A percentile compares a stretch with the other conserved stretches of the same genome.
Conservation (phyloP, 2,888 invertebrate species). For the Parochlus steinenii region DNA sequence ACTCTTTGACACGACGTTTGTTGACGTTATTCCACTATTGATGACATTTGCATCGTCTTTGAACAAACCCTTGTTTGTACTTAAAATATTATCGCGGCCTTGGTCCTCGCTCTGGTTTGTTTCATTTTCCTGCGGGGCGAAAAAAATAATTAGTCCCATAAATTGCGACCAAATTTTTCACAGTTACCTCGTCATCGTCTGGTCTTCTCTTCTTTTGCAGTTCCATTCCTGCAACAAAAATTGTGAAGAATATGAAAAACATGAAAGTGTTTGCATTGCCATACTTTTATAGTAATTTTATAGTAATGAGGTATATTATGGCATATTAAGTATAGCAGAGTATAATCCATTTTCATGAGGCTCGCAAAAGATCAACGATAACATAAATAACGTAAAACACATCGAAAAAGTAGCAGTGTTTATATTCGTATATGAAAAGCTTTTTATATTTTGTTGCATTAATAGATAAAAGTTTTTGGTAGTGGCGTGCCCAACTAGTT, state of each 20-base stretch:
- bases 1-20: too few relatives aligned
- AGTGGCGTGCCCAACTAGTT: too few relatives aligned
- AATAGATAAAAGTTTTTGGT: too few relatives aligned
- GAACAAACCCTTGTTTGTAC: conserved; percentile 8
- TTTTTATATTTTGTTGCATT: too few relatives aligned
- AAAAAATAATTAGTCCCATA: not conserved
- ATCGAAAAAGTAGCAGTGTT: too few relatives aligned
- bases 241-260: not conserved
- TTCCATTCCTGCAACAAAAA: conserved; percentile 7
- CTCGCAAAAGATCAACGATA: conserved; percentile 13
- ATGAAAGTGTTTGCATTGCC: not conserved
- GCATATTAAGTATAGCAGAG: too few relatives aligned
- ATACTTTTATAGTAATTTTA: not conserved
- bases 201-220: conserved; percentile 9
- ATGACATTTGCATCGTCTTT: conserved; percentile 4
- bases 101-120: conserved; percentile 10
- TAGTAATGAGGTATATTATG: too few relatives aligned
- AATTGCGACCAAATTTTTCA: not conserved
- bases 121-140: conserved; percentile 7
- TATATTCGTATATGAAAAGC: too few relatives aligned
- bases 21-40: conserved; percentile 1
- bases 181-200: conserved; percentile 10
- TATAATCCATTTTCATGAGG: conserved; percentile 10
- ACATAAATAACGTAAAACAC: conserved; percentile 10
- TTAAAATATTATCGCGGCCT: conserved; percentile 8